Evolutionary conservation across 2,888 invertebrate genomes (phyloP).

Genomic region (Aleiodes alternator): DNA sequence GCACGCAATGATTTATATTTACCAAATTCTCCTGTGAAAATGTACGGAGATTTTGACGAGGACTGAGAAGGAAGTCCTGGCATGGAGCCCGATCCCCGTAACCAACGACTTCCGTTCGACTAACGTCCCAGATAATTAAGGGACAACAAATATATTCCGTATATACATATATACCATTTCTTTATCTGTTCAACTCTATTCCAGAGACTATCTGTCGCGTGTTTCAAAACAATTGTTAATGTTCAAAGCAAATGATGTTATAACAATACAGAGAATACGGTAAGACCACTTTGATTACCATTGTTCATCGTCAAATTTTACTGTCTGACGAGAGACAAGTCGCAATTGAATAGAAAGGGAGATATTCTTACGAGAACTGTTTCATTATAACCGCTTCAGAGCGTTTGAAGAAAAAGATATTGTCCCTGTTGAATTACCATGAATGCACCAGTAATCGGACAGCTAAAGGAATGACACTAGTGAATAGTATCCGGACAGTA

Average conservation of each 20-base stretch:
- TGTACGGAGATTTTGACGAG: constrained; percentile 27
- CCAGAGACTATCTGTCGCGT: constrained; percentile 38
- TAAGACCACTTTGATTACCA: constrained; percentile 37
- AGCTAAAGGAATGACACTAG: too few relatives aligned
- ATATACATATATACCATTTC: constrained; percentile 62
- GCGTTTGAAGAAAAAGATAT: too few relatives aligned
- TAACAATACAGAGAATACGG: constrained; percentile 40
- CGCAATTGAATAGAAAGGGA: constrained; percentile 5
- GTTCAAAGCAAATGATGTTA: constrained; percentile 17
- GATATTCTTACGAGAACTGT: too few relatives aligned
- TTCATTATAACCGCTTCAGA: too few relatives aligned
- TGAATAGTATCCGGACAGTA: too few relatives aligned
- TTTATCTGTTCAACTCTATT: constrained; percentile 54
- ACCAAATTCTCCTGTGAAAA: neutral
- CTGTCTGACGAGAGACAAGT: neutral
- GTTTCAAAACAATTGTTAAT: constrained; percentile 25
- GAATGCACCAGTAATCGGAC: too few relatives aligned
- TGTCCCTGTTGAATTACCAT: too few relatives aligned
- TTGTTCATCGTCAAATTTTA: constrained; percentile 25
- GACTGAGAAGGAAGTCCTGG: constrained; percentile 50
- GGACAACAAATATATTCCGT: constrained; percentile 35
- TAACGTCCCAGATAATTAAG: constrained; percentile 61
- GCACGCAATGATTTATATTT: neutral
- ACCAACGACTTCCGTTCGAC: constrained; percentile 65
- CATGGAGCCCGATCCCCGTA: constrained; percentile 62